Evolutionary conservation across 2,113 vertebrate species (phyloP), one percentile per base, ranked within the genome.

Genomic region (Gavia stellata): DNA sequence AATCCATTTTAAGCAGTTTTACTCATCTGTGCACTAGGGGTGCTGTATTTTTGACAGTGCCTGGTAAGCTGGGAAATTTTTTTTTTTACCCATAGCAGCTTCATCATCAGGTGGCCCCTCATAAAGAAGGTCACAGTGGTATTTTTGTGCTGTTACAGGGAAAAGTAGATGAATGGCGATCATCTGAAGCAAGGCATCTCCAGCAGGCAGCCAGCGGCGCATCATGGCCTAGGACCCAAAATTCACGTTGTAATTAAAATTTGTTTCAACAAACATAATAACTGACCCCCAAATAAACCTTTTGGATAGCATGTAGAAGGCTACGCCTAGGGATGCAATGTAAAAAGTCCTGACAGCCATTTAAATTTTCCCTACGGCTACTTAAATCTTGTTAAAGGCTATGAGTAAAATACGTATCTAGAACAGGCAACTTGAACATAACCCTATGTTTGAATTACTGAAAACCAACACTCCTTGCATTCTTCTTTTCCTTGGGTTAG

Each of bases 101-200:
- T 98, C 98, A 28, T 98, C 98, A 68, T 98, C 98, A 49, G 78
- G 88, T 21, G 98, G 98, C 62, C 98, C 98, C 91, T 98, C 98
- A 40, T 90, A 98, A 55, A 98, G 96, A 73, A 99, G 95, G 82
- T 99, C 98, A 74, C 98, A 98, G 14, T 96, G 96, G 93, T 99
- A 99, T 73, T 95, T 98, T 97, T 98, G 98, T 52, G 98, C 98
- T 28, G 98, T 98, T 52, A 98, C 98, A 1, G 98, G 98, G 20
- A 98, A 99, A 47, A 98, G 98, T 77, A 98, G 96, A 67, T 98
- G 98, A 92, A 98, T 98, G 82, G 98, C 98, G 87, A 99, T 98
- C 98, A 99, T 98, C 56, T 99, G 98, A 50, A 99, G 97, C 36
- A 99, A 97, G 38, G 98, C 98, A 13, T 98, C 98, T 79, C 98